Percentiles rank a stretch among this genome's conserved stretches.
Conservation (phyloP, 2,797 vertebrate genomes). For the Notoglanidium macrostoma region DNA sequence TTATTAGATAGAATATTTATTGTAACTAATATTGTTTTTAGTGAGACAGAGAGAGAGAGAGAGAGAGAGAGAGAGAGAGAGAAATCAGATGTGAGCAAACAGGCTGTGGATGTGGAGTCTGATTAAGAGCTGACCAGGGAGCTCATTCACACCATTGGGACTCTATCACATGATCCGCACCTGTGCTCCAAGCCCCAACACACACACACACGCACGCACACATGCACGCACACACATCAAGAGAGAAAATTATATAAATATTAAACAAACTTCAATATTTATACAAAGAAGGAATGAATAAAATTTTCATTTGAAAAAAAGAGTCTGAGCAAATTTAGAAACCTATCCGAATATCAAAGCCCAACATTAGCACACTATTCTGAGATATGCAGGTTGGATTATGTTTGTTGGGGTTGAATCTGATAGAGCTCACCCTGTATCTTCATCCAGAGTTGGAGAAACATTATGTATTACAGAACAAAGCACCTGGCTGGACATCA, state of each 20-base stretch:
- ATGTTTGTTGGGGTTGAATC: background rate
- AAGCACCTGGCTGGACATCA: background rate
- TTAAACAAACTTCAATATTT: background rate
- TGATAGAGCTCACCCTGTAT: background rate
- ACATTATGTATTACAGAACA: background rate
- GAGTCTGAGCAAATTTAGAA: background rate
- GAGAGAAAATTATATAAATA: background rate
- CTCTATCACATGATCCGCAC: slow-evolving; percentile 48
- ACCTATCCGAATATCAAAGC: background rate
- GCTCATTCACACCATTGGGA: slow-evolving; percentile 54
- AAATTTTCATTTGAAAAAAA: background rate
- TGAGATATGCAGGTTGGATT: background rate
- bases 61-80: slow-evolving; percentile 30
- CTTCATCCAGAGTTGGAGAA: background rate
- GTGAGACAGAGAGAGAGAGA: slow-evolving; percentile 15
- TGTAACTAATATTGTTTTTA: background rate
- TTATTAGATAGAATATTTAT: background rate
- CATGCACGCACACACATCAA: background rate
- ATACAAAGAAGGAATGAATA: background rate
- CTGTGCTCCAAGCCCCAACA: slow-evolving; percentile 38
- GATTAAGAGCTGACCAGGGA: slow-evolving; percentile 59
- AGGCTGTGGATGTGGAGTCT: slow-evolving; percentile 46
- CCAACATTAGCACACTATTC: background rate
- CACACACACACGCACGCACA: slow-evolving; percentile 2
- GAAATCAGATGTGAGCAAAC: slow-evolving; percentile 47